These are phyloP conservation scores for Scartelaos histophorus DNA, from an alignment of 2,113 vertebrate genomes.

Conservation along the genomic window DNA sequence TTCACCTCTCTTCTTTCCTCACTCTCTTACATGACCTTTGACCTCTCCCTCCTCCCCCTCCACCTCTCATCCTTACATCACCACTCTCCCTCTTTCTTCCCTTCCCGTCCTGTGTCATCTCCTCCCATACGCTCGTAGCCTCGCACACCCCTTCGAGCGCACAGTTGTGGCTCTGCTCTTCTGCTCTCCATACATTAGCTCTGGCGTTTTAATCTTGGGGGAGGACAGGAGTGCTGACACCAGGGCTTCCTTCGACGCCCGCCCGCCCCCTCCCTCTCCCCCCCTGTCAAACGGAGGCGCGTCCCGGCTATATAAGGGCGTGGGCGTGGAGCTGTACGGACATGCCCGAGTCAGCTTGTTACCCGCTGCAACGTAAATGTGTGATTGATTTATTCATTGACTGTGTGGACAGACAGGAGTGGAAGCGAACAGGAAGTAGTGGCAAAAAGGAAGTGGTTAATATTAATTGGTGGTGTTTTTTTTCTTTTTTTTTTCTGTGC, in stretches of 20 bases:
- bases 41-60: neutral
- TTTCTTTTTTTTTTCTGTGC: conserved; percentile 30
- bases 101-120: too few species aligned
- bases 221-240: conserved; percentile 75
- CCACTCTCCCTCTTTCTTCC: neutral
- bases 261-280: conserved; percentile 25
- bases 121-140: too few species aligned
- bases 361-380: conserved; percentile 2
- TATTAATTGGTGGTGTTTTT: conserved; percentile 20
- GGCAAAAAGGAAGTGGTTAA: conserved; percentile 13
- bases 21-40: too few species aligned
- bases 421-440: conserved; percentile 12
- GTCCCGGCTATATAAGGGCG: conserved; percentile 21
- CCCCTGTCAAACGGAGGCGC: conserved; percentile 35
- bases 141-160: too few species aligned
- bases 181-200: conserved; percentile 62
- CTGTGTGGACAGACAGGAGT: conserved; percentile 1
- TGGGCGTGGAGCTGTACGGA: conserved; percentile 15
- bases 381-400: conserved; percentile 35
- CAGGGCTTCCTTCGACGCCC: conserved; percentile 49
- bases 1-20: neutral
- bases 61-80: neutral
- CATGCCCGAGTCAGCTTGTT: conserved; percentile 34
- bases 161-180: too few species aligned
- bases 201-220: conserved; percentile 69